These are phyloP conservation scores for Charaxes varanes DNA, from an alignment of 1,140 invertebrate species.

Conservation along the genomic window DNA sequence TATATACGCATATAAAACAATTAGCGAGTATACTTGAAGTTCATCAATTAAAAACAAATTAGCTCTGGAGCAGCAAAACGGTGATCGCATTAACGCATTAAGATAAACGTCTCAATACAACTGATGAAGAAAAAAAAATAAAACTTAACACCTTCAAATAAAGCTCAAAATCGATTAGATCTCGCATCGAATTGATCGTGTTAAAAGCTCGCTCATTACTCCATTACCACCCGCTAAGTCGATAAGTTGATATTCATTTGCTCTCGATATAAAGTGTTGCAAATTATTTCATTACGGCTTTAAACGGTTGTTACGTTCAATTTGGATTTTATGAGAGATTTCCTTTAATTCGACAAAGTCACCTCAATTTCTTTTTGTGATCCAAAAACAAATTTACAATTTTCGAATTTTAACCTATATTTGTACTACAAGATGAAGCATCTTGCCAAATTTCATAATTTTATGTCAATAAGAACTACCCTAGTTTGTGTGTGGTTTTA, in stretches of 20 bases:
- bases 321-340: conserved; percentile 42
- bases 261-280: conserved; percentile 57
- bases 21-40: no score
- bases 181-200: conserved; percentile 27
- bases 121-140: conserved; percentile 11
- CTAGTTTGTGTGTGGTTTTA: no score
- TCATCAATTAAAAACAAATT: conserved; percentile 52
- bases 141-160: conserved; percentile 21
- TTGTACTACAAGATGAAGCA: no score
- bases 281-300: conserved; percentile 59
- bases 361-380: no score
- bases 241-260: conserved; percentile 50
- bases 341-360: no score
- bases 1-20: no score
- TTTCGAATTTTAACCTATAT: no score
- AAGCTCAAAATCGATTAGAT: conserved; percentile 24
- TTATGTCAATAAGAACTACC: no score
- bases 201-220: conserved; percentile 46
- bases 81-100: conserved; percentile 31
- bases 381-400: no score
- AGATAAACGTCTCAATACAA: conserved; percentile 43
- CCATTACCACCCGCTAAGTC: conserved; percentile 61
- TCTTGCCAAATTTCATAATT: no score
- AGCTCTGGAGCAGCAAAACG: conserved; percentile 32
- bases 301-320: conserved; percentile 32